Conservation (phyloP, 2,888 invertebrate species). For the Cyclophora punctaria region DNA sequence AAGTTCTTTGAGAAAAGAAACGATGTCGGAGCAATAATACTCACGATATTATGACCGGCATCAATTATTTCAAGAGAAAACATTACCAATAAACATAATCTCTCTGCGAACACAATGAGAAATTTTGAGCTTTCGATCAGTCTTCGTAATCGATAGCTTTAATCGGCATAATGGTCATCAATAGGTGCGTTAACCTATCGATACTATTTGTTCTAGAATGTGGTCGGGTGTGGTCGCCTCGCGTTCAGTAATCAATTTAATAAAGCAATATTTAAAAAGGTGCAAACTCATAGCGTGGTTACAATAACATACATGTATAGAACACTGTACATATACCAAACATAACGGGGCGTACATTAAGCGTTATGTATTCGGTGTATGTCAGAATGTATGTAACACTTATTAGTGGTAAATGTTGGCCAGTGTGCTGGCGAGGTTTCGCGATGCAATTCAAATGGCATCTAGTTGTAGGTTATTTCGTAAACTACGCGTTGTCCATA, state of each 20-base stretch:
- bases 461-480: conserved; percentile 24
- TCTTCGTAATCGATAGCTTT: conserved; percentile 46
- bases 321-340: conserved; percentile 12
- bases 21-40: conserved; percentile 32
- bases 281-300: conserved; percentile 45
- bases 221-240: conserved; percentile 40
- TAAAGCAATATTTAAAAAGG: conserved; percentile 39
- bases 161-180: conserved; percentile 44
- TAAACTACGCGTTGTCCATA: conserved; percentile 14
- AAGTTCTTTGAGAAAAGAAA: too few relatives aligned
- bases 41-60: conserved; percentile 38
- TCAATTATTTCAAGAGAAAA: conserved; percentile 51
- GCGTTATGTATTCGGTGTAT: conserved; percentile 45
- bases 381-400: conserved; percentile 40
- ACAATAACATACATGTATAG: conserved; percentile 15
- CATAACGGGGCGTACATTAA: conserved; percentile 46
- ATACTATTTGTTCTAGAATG: conserved; percentile 53
- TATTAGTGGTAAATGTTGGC: conserved; percentile 42
- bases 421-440: conserved; percentile 24
- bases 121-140: conserved; percentile 48
- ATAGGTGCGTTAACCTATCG: conserved; percentile 23
- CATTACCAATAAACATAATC: conserved; percentile 29
- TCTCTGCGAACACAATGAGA: conserved; percentile 30
- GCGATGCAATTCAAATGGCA: conserved; percentile 28
- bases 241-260: conserved; percentile 38